Evolutionary conservation across 2,888 invertebrate species (phyloP).

Genomic region (Caenorhabditis drosophilae): DNA sequence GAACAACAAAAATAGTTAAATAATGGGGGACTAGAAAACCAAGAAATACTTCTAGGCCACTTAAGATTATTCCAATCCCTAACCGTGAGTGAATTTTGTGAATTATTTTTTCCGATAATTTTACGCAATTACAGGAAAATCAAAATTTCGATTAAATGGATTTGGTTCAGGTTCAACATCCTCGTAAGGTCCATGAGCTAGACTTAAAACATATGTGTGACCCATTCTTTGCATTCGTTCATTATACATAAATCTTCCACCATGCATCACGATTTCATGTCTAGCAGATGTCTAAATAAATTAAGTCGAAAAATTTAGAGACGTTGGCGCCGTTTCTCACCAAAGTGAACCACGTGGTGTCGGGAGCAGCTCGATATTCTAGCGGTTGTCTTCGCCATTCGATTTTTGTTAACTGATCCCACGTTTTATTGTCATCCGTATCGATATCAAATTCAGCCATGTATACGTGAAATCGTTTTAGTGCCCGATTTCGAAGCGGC

Average conservation of each 20-base stretch:
- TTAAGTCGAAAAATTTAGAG: too few relatives aligned
- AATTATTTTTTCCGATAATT: too few relatives aligned
- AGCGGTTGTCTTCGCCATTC: constrained; percentile 7
- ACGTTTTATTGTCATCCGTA: constrained; percentile 1
- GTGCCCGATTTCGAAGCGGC: constrained; percentile 3
- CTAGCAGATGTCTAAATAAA: background rate
- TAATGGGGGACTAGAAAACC: too few relatives aligned
- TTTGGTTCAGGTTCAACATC: too few relatives aligned
- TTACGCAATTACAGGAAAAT: too few relatives aligned
- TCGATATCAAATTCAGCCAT: constrained; percentile 9
- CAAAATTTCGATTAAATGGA: too few relatives aligned
- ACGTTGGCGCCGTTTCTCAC: too few relatives aligned
- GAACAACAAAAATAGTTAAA: too few relatives aligned
- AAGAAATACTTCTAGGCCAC: too few relatives aligned
- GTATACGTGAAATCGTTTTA: constrained; percentile 8
- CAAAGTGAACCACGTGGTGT: constrained; percentile 4
- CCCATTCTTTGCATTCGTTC: constrained; percentile 1
- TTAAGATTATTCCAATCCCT: too few relatives aligned
- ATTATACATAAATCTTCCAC: constrained; percentile 8
- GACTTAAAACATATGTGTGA: background rate
- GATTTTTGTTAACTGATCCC: background rate
- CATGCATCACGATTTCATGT: constrained; percentile 18
- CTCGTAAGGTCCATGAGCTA: background rate
- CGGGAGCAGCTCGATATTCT: constrained; percentile 9
- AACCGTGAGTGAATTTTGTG: too few relatives aligned